Percentiles rank a stretch among this genome's conserved stretches.
These are phyloP conservation scores for Fabriciana adippe DNA, from an alignment of 2,888 invertebrate genomes.

Conservation along the genomic window DNA sequence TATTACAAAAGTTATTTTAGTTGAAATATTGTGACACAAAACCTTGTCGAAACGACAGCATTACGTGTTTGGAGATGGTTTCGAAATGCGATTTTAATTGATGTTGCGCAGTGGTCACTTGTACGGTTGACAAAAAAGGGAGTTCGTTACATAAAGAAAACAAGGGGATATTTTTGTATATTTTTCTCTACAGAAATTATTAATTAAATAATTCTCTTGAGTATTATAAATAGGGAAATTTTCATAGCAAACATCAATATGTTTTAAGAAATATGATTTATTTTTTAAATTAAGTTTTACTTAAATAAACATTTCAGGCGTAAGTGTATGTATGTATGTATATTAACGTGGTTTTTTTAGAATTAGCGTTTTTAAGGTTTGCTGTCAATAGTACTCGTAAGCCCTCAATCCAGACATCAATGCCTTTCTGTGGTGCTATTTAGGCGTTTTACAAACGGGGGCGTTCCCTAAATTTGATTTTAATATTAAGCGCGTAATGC, in stretches of 20 bases:
- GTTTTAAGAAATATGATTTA: too few relatives aligned
- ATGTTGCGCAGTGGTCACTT: slow-evolving; percentile 60
- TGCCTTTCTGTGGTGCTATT: slow-evolving; percentile 40
- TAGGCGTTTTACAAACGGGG: slow-evolving; percentile 46
- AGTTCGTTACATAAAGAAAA: too few relatives aligned
- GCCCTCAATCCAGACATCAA: slow-evolving; percentile 50
- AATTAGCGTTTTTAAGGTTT: slow-evolving; percentile 10
- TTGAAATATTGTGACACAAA: slow-evolving; percentile 29
- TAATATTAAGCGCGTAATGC: slow-evolving; percentile 78
- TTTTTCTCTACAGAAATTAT: not conserved
- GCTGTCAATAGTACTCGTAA: slow-evolving; percentile 51
- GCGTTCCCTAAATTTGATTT: slow-evolving; percentile 78
- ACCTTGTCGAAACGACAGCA: slow-evolving; percentile 55
- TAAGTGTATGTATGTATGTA: too few relatives aligned
- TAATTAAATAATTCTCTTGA: not conserved
- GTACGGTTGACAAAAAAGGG: slow-evolving; percentile 50
- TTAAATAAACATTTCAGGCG: too few relatives aligned
- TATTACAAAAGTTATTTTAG: slow-evolving; percentile 25
- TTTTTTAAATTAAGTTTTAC: too few relatives aligned
- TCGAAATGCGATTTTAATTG: slow-evolving; percentile 80
- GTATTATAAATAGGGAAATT: slow-evolving; percentile 10
- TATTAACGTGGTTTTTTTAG: too few relatives aligned
- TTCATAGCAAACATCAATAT: not conserved
- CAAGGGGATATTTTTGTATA: too few relatives aligned
- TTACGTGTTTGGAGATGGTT: slow-evolving; percentile 64